Percentiles rank a stretch among this genome's conserved stretches.
Conservation (phyloP, 2,888 invertebrate genomes). For the Euproctis similis region DNA sequence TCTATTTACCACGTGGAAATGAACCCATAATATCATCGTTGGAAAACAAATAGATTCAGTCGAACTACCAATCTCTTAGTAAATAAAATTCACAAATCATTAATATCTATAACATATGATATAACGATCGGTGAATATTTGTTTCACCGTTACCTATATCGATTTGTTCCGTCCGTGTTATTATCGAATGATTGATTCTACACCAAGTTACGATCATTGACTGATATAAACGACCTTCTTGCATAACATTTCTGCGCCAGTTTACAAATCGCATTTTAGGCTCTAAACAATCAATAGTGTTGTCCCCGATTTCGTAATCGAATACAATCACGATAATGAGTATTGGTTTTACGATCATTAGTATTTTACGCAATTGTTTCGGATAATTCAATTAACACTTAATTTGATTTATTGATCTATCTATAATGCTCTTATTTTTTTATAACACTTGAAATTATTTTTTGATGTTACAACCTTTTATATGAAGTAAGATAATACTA, state of each 20-base stretch:
- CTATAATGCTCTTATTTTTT: too few relatives aligned
- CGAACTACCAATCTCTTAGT: too few relatives aligned
- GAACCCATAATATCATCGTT: too few relatives aligned
- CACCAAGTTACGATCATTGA: conserved; percentile 23
- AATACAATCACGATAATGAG: conserved; percentile 25
- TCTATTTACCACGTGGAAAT: too few relatives aligned
- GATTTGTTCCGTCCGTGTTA: conserved; percentile 36
- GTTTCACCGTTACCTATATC: conserved; percentile 15
- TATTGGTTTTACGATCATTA: conserved; percentile 16
- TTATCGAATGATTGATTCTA: conserved; percentile 24
- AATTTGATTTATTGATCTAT: not conserved
- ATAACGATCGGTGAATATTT: too few relatives aligned
- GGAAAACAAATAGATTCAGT: too few relatives aligned
- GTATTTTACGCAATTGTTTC: conserved; percentile 10
- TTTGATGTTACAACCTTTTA: too few relatives aligned
- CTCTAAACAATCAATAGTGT: conserved; percentile 23
- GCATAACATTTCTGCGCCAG: conserved; percentile 33
- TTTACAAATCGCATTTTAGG: conserved; percentile 23
- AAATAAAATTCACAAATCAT: too few relatives aligned
- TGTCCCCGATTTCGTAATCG: conserved; percentile 33
- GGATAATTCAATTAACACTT: conserved; percentile 10
- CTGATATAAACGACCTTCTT: conserved; percentile 28
- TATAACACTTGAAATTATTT: too few relatives aligned
- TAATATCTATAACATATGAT: too few relatives aligned
- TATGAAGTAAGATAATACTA: too few relatives aligned